Evolutionary conservation across 2,797 vertebrate species (phyloP).

Genomic region (Prunella strophiata): DNA sequence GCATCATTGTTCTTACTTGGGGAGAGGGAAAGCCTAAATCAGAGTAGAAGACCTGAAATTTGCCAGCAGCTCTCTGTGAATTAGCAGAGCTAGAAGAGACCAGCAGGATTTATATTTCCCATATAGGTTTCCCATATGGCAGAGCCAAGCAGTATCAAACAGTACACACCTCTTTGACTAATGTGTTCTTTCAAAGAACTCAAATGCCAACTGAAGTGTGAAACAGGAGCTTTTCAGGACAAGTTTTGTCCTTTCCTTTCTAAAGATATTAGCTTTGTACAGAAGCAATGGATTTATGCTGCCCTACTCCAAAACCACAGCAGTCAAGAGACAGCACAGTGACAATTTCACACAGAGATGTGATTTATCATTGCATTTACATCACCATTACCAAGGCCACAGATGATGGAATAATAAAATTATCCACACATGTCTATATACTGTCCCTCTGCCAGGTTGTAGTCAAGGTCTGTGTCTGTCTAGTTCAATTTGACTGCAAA

Average conservation of each 20-base stretch:
- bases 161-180: not conserved
- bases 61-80: not conserved
- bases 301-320: not conserved
- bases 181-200: not conserved
- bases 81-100: not conserved
- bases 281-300: slow-evolving; percentile 3
- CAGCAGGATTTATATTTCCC: not conserved
- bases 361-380: slow-evolving; percentile 34
- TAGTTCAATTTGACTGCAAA: not conserved
- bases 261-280: not conserved
- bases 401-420: not conserved
- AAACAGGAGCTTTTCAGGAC: not conserved
- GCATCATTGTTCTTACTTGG: not conserved
- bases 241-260: not conserved
- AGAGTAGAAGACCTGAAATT: not conserved
- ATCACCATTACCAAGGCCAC: not conserved
- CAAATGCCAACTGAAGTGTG: not conserved
- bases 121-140: not conserved
- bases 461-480: not conserved
- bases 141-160: not conserved
- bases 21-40: not conserved
- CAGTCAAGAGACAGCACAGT: not conserved
- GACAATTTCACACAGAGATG: slow-evolving; percentile 13
- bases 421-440: not conserved
- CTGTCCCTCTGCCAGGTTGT: not conserved